phyloP scores from a whole-genome alignment of 2,888 invertebrate genomes.

The Drosophila meridiana region DNA sequence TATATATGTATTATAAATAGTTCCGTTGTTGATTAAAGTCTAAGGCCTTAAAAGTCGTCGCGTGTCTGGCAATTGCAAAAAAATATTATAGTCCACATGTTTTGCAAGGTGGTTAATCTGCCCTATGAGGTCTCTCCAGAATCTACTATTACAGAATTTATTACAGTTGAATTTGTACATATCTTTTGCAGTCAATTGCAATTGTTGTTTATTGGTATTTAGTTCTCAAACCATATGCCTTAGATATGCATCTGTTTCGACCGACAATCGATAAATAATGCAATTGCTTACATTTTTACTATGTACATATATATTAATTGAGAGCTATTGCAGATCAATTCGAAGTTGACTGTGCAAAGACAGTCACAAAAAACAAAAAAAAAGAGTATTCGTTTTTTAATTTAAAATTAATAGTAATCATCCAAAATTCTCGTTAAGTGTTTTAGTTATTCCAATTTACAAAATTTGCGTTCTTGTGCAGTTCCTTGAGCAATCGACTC shows the following conservation, averaged over 20 bases:
- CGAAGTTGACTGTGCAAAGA: slow-evolving; percentile 19
- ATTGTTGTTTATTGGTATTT: slow-evolving; percentile 19
- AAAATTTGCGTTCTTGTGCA: slow-evolving; percentile 32
- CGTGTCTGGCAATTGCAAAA: slow-evolving; percentile 8
- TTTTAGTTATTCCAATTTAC: slow-evolving; percentile 9
- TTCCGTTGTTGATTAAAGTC: slow-evolving; percentile 53
- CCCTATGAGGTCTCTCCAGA: background rate
- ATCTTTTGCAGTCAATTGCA: slow-evolving; percentile 4
- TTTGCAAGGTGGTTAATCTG: slow-evolving; percentile 10
- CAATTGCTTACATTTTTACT: slow-evolving; percentile 31
- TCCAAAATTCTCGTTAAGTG: background rate
- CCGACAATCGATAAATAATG: slow-evolving; percentile 21
- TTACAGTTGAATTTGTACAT: background rate
- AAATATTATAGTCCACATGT: background rate
- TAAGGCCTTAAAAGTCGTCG: slow-evolving; percentile 26
- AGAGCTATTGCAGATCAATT: slow-evolving; percentile 17
- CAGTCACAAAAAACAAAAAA: slow-evolving; percentile 19
- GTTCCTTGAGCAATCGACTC: slow-evolving; percentile 6
- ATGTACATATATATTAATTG: slow-evolving; percentile 31
- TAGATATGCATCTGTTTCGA: slow-evolving; percentile 2
- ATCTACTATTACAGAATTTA: background rate
- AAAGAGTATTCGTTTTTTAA: slow-evolving; percentile 2
- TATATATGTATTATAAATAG: slow-evolving; percentile 13
- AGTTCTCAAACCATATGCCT: background rate
- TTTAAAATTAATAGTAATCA: background rate